phyloP scores from a whole-genome alignment of 1,140 invertebrate species.

The Neocloeon triangulifer region DNA sequence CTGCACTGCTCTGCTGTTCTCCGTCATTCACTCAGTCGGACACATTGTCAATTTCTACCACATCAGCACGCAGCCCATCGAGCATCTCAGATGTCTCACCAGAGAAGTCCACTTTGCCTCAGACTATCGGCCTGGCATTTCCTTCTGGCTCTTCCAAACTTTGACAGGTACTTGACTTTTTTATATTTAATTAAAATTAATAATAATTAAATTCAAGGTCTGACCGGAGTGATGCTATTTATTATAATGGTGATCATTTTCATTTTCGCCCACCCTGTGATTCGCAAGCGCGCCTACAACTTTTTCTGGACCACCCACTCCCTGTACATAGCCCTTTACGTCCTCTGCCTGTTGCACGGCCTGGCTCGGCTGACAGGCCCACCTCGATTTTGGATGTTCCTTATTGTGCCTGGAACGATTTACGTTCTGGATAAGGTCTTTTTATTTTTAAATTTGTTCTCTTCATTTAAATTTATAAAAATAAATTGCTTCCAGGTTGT shows the following conservation, averaged over 20 bases:
- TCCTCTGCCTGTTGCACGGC: slow-evolving; percentile 79
- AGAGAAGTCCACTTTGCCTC: slow-evolving; percentile 84
- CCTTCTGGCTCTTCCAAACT: slow-evolving; percentile 87
- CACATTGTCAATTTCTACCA: slow-evolving; percentile 99
- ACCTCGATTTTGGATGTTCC: slow-evolving; percentile 89
- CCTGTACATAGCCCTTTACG: slow-evolving; percentile 75
- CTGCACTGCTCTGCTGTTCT: slow-evolving; percentile 89
- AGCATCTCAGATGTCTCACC: slow-evolving; percentile 83
- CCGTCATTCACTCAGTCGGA: slow-evolving; percentile 73
- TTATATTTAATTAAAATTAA: too few relatives aligned
- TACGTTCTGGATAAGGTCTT: slow-evolving; percentile 74
- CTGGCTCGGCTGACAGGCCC: slow-evolving; percentile 81
- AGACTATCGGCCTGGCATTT: slow-evolving; percentile 73
- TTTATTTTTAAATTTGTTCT: neutral
- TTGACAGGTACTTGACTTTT: slow-evolving; percentile 81
- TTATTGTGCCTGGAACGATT: slow-evolving; percentile 75
- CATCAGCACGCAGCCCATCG: slow-evolving; percentile 87
- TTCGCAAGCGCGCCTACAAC: slow-evolving; percentile 82
- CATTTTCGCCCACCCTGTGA: slow-evolving; percentile 86
- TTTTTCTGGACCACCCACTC: slow-evolving; percentile 97
- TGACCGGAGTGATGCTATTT: slow-evolving; percentile 87
- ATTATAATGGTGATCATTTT: slow-evolving; percentile 90
- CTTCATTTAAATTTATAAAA: neutral
- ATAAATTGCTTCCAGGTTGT: slow-evolving; percentile 44
- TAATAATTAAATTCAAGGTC: slow-evolving; percentile 26